Conservation (phyloP, 2,113 vertebrate species). For the Dasypus novemcinctus region DNA sequence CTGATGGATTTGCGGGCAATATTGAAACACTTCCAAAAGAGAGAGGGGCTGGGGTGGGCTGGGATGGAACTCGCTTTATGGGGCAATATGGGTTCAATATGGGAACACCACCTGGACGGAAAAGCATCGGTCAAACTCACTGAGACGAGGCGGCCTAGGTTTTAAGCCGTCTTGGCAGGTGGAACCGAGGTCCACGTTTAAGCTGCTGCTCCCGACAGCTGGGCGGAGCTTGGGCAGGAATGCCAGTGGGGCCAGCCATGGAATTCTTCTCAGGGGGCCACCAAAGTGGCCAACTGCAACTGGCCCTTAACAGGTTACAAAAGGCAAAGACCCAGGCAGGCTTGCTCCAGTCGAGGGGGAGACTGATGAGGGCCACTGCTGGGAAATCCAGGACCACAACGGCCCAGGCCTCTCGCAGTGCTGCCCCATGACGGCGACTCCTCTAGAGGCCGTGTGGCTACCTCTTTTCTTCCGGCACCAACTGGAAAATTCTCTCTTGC, state of each 20-base stretch:
- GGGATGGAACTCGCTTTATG: neutral
- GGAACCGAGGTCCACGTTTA: neutral
- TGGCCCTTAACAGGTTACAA: neutral
- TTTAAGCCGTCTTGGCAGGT: neutral
- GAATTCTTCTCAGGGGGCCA: neutral
- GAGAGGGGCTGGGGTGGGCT: neutral
- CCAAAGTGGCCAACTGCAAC: neutral
- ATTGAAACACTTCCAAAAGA: neutral
- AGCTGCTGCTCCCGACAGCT: neutral
- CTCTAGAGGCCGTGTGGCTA: neutral
- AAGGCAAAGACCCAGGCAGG: neutral
- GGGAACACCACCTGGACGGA: neutral
- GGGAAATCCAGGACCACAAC: neutral
- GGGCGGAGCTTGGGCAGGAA: neutral
- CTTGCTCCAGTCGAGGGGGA: neutral
- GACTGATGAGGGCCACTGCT: neutral
- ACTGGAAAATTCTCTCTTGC: neutral
- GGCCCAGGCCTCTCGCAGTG: neutral
- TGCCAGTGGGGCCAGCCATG: neutral
- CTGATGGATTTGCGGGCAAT: neutral
- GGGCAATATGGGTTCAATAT: neutral
- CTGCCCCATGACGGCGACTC: neutral
- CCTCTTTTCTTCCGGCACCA: neutral
- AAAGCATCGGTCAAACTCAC: neutral
- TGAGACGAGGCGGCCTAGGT: conserved; percentile 7